Evolutionary conservation across 1,140 invertebrate species (phyloP).

Genomic region (Atopsyche davidsoni): DNA sequence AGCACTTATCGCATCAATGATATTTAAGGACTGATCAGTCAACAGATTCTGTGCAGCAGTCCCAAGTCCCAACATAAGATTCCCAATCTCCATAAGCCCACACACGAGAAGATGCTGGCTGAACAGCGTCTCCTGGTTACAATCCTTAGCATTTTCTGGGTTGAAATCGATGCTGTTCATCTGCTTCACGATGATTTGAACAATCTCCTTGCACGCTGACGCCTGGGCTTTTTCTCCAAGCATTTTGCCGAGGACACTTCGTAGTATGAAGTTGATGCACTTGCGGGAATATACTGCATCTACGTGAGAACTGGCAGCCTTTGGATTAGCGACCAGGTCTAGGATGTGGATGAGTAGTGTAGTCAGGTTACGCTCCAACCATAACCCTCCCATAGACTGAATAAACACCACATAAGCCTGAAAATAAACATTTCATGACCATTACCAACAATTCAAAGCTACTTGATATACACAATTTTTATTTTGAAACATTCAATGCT

Average conservation of each 20-base stretch:
- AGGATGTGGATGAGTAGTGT: slow-evolving; percentile 82
- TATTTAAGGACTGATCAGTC: slow-evolving; percentile 75
- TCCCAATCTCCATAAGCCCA: slow-evolving; percentile 87
- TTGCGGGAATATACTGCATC: slow-evolving; percentile 97
- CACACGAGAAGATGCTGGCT: slow-evolving; percentile 93
- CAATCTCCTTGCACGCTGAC: slow-evolving; percentile 90
- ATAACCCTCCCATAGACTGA: slow-evolving; percentile 84
- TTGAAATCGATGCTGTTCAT: slow-evolving; percentile 92
- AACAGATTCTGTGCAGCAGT: slow-evolving; percentile 87
- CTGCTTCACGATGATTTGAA: slow-evolving; percentile 85
- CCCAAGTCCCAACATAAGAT: slow-evolving; percentile 77
- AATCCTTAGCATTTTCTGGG: slow-evolving; percentile 84
- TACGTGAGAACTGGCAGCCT: slow-evolving; percentile 89
- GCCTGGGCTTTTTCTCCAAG: slow-evolving; percentile 95
- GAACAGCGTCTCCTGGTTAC: slow-evolving; percentile 81
- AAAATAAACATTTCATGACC: slow-evolving; percentile 37
- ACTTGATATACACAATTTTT: no score
- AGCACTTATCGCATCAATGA: slow-evolving; percentile 52
- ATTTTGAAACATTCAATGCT: no score
- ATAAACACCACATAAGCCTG: slow-evolving; percentile 93
- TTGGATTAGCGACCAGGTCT: slow-evolving; percentile 88
- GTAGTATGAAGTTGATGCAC: slow-evolving; percentile 93
- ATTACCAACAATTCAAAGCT: no score
- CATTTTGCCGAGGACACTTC: slow-evolving; percentile 86
- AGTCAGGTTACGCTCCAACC: slow-evolving; percentile 90